phyloP scores from a whole-genome alignment of 1,140 invertebrate species.

The Drosophila bocqueti region DNA sequence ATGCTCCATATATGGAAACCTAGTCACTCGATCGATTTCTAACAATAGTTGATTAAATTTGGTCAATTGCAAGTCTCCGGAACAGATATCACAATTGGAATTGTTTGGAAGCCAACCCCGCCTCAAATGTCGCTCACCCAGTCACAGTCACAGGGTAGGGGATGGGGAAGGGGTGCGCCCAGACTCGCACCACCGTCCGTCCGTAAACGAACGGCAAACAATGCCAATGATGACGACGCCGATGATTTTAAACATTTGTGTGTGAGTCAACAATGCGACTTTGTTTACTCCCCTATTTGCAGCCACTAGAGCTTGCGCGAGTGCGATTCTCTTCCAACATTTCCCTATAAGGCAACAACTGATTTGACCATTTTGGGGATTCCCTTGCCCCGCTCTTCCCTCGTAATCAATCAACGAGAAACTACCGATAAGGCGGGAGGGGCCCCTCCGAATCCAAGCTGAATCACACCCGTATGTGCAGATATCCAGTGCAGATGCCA shows the following conservation, averaged over 20 bases:
- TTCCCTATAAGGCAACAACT: slow-evolving; percentile 47
- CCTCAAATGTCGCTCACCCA: slow-evolving; percentile 17
- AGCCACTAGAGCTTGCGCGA: slow-evolving; percentile 12
- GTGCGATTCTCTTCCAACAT: slow-evolving; percentile 27
- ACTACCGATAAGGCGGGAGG: slow-evolving; percentile 27
- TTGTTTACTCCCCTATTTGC: slow-evolving; percentile 35
- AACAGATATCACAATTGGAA: slow-evolving; percentile 35
- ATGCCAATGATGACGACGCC: slow-evolving; percentile 40
- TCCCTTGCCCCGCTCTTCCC: background rate
- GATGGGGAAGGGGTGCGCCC: slow-evolving; percentile 20
- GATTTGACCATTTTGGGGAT: slow-evolving; percentile 13
- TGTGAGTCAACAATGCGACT: slow-evolving; percentile 43
- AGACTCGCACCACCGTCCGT: background rate
- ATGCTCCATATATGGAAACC: slow-evolving; percentile 25
- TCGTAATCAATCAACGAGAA: slow-evolving; percentile 42
- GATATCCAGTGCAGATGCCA: background rate
- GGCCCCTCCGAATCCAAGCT: slow-evolving; percentile 24
- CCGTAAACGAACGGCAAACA: slow-evolving; percentile 42
- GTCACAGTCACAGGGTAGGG: slow-evolving; percentile 9
- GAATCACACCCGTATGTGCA: slow-evolving; percentile 40
- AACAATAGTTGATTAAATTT: slow-evolving; percentile 45
- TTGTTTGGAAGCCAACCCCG: slow-evolving; percentile 27
- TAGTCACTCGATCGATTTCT: slow-evolving; percentile 14
- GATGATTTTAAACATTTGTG: slow-evolving; percentile 30
- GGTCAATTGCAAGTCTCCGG: slow-evolving; percentile 24